phyloP scores from a whole-genome alignment of 2,797 vertebrate species.

The Botia almorhae region DNA sequence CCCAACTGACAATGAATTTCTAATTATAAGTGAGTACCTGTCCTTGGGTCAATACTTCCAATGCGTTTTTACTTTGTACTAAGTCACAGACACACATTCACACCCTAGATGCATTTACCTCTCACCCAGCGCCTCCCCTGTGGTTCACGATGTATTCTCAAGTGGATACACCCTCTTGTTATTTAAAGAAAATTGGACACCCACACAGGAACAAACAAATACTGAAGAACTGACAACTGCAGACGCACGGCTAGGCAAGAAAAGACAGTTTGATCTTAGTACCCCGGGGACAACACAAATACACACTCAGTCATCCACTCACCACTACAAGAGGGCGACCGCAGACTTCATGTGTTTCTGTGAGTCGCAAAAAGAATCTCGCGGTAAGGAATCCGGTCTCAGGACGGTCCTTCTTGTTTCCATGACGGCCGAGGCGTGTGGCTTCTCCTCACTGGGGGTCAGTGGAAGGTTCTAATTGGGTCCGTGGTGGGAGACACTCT shows the following conservation, averaged over 20 bases:
- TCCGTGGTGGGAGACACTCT: constrained; percentile 23
- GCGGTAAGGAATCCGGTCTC: background rate
- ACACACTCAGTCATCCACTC: constrained; percentile 11
- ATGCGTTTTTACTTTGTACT: constrained; percentile 12
- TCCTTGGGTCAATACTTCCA: background rate
- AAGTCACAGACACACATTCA: constrained; percentile 17
- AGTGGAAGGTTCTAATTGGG: constrained; percentile 37
- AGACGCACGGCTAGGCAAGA: background rate
- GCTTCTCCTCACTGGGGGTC: constrained; percentile 2
- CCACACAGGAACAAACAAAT: constrained; percentile 19
- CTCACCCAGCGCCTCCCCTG: constrained; percentile 24
- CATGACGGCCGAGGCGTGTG: constrained; percentile 12
- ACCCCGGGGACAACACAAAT: constrained; percentile 34
- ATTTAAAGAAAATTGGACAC: constrained; percentile 41
- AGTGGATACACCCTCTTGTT: constrained; percentile 34
- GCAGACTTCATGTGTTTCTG: constrained; percentile 33
- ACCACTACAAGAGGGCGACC: constrained; percentile 10
- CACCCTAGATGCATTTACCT: constrained; percentile 7
- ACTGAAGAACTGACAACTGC: constrained; percentile 30
- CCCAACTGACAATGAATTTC: background rate
- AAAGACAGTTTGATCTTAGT: constrained; percentile 35
- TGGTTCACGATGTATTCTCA: constrained; percentile 6
- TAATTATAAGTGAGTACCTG: background rate
- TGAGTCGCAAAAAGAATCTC: background rate
- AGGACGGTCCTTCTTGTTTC: constrained; percentile 10